A percentile compares a stretch with the other conserved stretches of the same genome.
These are phyloP conservation scores for Leptopilina clavipes DNA, from an alignment of 1,140 invertebrate genomes.

Conservation along the genomic window DNA sequence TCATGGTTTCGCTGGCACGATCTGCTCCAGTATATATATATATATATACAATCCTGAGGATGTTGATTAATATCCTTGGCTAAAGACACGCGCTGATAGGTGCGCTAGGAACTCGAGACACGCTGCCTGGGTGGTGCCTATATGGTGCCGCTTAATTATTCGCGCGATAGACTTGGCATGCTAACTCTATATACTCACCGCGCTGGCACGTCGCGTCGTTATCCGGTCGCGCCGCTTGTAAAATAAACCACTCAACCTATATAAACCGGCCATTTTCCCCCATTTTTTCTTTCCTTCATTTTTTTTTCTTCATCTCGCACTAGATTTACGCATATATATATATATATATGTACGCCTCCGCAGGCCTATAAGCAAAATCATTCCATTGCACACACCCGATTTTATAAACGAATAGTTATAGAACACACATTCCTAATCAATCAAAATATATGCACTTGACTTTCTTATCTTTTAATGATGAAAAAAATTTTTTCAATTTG, in stretches of 20 bases:
- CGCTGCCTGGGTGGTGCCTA: constrained; percentile 54
- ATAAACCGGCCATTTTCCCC: constrained; percentile 7
- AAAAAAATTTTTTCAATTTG: too few species aligned
- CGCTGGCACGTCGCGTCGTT: constrained; percentile 24
- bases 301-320: background rate
- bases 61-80: constrained; percentile 59
- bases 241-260: constrained; percentile 15
- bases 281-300: too few species aligned
- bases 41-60: constrained; percentile 49
- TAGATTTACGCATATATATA: constrained; percentile 18
- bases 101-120: constrained; percentile 51
- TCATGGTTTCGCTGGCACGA: constrained; percentile 55
- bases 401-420: too few species aligned
- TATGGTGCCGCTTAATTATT: constrained; percentile 57
- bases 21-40: constrained; percentile 43
- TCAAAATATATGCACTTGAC: too few species aligned
- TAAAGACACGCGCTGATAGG: constrained; percentile 56
- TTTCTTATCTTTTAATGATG: too few species aligned
- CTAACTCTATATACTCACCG: background rate
- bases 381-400: too few species aligned
- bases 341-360: constrained; percentile 1
- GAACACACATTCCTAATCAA: too few species aligned
- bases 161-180: constrained; percentile 44
- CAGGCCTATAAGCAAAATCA: background rate
- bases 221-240: constrained; percentile 8